Evolutionary conservation across 2,888 invertebrate genomes (phyloP).

Genomic region (Pomacea canaliculata): DNA sequence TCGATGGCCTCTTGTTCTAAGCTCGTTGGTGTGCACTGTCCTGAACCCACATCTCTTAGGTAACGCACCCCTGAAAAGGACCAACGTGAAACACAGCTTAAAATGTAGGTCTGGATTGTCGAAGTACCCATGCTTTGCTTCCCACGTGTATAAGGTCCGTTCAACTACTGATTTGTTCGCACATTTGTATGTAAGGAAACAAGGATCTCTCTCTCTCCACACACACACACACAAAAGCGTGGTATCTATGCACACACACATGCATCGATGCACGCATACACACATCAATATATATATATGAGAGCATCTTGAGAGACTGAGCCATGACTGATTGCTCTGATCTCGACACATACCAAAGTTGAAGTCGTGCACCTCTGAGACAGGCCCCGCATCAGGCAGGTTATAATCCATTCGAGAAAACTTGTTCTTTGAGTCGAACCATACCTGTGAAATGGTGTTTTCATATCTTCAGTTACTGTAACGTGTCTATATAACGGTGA

Average conservation of each 20-base stretch:
- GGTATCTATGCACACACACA: not conserved
- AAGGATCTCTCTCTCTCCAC: not conserved
- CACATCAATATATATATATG: too few species aligned
- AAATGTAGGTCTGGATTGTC: too few species aligned
- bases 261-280: not conserved
- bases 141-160: too few species aligned
- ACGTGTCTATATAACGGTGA: too few species aligned
- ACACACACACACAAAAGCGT: not conserved
- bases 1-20: constrained; percentile 43
- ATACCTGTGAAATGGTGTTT: constrained; percentile 35
- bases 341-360: constrained; percentile 41
- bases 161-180: too few species aligned
- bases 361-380: constrained; percentile 51
- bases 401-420: constrained; percentile 46
- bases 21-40: constrained; percentile 48
- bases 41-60: constrained; percentile 45
- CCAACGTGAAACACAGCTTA: too few species aligned
- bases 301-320: too few species aligned
- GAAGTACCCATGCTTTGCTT: too few species aligned
- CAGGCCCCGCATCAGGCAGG: constrained; percentile 31
- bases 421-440: constrained; percentile 47
- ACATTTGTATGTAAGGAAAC: too few species aligned
- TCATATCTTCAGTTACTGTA: too few species aligned
- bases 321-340: too few species aligned
- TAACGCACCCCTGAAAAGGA: constrained; percentile 54